phyloP scores from a whole-genome alignment of 2,113 vertebrate genomes.

The Notiomystis cincta region DNA sequence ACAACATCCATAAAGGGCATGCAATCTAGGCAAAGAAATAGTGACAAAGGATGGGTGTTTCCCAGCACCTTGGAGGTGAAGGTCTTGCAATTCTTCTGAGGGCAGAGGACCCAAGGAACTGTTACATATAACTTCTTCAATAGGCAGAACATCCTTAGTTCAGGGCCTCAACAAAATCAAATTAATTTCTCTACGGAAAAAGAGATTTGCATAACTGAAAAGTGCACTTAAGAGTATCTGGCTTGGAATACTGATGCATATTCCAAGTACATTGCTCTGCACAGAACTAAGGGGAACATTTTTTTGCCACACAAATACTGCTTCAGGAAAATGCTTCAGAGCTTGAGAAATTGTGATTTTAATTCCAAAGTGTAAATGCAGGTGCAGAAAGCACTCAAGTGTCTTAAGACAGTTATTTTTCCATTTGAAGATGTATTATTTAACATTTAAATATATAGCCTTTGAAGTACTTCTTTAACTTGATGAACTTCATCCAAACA shows the following conservation, averaged over 20 bases:
- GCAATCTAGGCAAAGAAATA: not conserved
- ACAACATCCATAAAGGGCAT: not conserved
- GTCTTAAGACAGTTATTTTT: not conserved
- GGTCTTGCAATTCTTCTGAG: not conserved
- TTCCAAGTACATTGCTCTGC: not conserved
- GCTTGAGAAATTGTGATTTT: not conserved
- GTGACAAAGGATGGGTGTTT: not conserved
- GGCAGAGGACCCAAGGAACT: not conserved
- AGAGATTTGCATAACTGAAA: not conserved
- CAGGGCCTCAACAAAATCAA: not conserved
- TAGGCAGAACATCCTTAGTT: not conserved
- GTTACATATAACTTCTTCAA: not conserved
- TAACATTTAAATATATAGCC: not conserved
- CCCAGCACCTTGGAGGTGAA: not conserved
- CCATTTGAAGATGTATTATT: not conserved
- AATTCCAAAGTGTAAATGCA: not conserved
- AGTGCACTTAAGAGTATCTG: not conserved
- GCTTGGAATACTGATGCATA: not conserved
- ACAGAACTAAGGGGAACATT: not conserved
- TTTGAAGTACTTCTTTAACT: not conserved
- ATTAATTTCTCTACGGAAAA: not conserved
- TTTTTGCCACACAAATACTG: not conserved
- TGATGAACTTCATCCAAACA: not conserved
- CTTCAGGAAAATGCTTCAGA: not conserved
- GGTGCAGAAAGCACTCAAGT: not conserved